Evolutionary conservation across 2,113 vertebrate genomes (phyloP).

Genomic region (mouse (Mus musculus)): GRCm39 chr1:61997501-61998000

Average conservation of each 20-base stretch:
- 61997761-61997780: not conserved
- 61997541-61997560: constrained; percentile 1
- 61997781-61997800: not conserved
- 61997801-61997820: not conserved
- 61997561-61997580: constrained; percentile 41
- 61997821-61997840: not conserved
- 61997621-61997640: constrained; percentile 17
- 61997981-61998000: not conserved
- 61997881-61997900: not conserved
- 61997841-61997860: not conserved
- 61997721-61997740: not conserved
- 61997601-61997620: constrained; percentile 9
- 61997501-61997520: not conserved
- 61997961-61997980: not conserved
- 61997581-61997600: not conserved
- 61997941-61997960: not conserved
- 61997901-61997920: not conserved
- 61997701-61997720: not conserved
- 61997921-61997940: not conserved
- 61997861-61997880: not conserved
- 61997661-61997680: not conserved
- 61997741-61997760: not conserved
- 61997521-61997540: not conserved
- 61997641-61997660: constrained; percentile 23
- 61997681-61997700: not conserved